These are phyloP conservation scores for Noctua pronuba DNA, from an alignment of 2,888 invertebrate species.

Conservation along the genomic window DNA sequence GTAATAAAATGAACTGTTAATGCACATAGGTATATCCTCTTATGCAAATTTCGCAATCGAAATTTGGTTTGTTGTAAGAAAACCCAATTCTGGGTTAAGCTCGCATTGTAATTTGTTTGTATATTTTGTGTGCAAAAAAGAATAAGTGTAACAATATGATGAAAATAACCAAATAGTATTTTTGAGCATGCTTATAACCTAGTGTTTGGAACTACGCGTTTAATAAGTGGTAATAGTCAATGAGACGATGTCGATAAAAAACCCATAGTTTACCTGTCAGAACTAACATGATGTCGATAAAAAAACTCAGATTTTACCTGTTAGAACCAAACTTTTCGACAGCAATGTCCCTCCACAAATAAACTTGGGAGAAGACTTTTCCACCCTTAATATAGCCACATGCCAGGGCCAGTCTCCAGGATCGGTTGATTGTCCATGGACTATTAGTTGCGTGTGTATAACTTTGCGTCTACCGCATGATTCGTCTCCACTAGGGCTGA, in stretches of 20 bases:
- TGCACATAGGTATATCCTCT: too few relatives aligned
- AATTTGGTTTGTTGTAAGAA: too few relatives aligned
- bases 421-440: conserved; percentile 75
- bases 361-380: conserved; percentile 70
- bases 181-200: neutral
- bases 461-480: conserved; percentile 77
- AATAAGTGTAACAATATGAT: too few relatives aligned
- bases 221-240: too few relatives aligned
- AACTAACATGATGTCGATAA: conserved; percentile 60
- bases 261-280: conserved; percentile 72
- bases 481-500: conserved; percentile 19
- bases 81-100: too few relatives aligned
- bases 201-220: too few relatives aligned
- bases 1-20: too few relatives aligned
- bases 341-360: conserved; percentile 83
- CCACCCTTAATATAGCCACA: conserved; percentile 75
- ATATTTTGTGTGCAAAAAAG: too few relatives aligned
- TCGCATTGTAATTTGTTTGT: too few relatives aligned
- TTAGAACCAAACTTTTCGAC: conserved; percentile 74
- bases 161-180: neutral
- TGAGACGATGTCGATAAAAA: neutral
- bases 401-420: conserved; percentile 87
- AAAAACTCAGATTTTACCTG: conserved; percentile 64
- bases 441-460: conserved; percentile 76
- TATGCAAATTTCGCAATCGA: too few relatives aligned